These are phyloP conservation scores for Graptemys geographica DNA, from an alignment of 2,797 vertebrate species.

Conservation along the genomic window DNA sequence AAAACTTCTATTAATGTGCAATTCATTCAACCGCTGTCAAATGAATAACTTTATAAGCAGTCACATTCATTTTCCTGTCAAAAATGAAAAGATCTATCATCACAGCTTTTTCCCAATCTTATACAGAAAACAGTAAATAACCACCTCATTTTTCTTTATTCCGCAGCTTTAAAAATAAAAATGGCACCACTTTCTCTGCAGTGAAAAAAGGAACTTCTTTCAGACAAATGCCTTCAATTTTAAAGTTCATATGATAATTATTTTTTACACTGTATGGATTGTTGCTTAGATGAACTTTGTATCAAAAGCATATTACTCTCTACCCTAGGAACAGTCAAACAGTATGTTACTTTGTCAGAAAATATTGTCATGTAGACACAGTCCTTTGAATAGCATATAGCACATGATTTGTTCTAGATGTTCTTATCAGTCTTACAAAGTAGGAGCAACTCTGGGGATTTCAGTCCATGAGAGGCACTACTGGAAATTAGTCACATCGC, in stretches of 20 bases:
- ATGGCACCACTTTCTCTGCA: not conserved
- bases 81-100: not conserved
- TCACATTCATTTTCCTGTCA: not conserved
- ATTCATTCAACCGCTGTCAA: not conserved
- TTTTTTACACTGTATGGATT: not conserved
- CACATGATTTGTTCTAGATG: fast-evolving
- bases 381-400: fast-evolving
- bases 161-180: not conserved
- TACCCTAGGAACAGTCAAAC: not conserved
- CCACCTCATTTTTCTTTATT: not conserved
- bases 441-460: not conserved
- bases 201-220: not conserved
- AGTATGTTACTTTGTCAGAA: fast-evolving
- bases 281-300: not conserved
- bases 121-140: not conserved
- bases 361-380: not conserved
- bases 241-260: not conserved
- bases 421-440: not conserved
- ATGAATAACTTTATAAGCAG: not conserved
- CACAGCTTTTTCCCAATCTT: not conserved
- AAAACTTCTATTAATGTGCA: not conserved
- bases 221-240: not conserved
- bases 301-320: not conserved
- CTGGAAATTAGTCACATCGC: not conserved
- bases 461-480: fast-evolving